Evolutionary conservation across 2,113 vertebrate genomes (phyloP).

Genomic region (Sterrhoptilus dennistouni): DNA sequence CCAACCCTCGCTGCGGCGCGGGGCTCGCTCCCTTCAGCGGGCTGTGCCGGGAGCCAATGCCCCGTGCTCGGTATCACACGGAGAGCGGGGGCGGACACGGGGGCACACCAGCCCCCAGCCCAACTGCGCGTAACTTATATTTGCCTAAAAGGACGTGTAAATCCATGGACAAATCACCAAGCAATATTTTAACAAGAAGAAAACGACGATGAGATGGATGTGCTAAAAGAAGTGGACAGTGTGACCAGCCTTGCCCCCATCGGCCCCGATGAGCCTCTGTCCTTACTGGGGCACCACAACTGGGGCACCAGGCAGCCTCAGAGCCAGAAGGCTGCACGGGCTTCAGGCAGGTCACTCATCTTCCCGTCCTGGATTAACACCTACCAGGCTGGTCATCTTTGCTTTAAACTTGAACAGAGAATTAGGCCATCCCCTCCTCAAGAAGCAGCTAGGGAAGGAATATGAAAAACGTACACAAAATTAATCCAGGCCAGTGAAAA

Average conservation of each 20-base stretch:
- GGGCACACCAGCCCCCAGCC: background rate
- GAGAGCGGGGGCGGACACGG: background rate
- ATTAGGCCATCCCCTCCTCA: background rate
- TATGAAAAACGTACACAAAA: background rate
- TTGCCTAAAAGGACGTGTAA: background rate
- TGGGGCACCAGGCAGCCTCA: background rate
- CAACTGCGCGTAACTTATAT: background rate
- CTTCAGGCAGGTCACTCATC: background rate
- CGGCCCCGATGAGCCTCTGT: background rate
- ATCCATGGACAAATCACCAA: background rate
- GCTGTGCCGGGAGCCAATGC: background rate
- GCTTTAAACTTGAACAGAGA: background rate
- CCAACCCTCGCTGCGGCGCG: background rate
- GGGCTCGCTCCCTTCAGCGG: background rate
- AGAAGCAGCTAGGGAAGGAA: background rate
- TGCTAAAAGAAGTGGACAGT: background rate
- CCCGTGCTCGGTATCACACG: background rate
- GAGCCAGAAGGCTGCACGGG: background rate
- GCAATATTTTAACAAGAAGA: background rate
- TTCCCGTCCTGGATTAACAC: background rate
- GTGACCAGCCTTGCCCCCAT: background rate
- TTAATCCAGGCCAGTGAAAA: constrained; percentile 38
- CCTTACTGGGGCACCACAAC: background rate
- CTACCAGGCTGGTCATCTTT: background rate
- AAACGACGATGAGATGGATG: background rate